phyloP scores from a whole-genome alignment of 2,888 invertebrate genomes.

The Caenorhabditis parvicauda region DNA sequence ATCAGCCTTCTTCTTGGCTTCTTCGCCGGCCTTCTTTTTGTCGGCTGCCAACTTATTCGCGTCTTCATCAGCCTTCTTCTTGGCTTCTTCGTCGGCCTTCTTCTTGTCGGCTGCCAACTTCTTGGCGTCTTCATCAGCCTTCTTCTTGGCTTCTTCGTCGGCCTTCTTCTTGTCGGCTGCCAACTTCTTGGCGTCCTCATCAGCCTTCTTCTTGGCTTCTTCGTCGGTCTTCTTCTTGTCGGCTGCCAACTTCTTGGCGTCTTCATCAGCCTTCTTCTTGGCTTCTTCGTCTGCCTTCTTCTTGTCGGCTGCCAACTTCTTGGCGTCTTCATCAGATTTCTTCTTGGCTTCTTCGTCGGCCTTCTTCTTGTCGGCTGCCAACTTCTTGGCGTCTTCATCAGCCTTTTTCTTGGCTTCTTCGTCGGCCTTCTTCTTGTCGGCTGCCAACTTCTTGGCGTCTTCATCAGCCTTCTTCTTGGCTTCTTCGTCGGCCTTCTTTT shows the following conservation, averaged over 20 bases:
- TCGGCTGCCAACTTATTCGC: no score
- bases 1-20: neutral
- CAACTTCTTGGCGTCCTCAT: constrained; percentile 3
- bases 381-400: constrained; percentile 1
- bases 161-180: constrained; percentile 1
- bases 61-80: constrained; percentile 5
- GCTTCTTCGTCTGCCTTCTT: constrained; percentile 5
- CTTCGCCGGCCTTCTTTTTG: constrained; percentile 1
- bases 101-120: constrained; percentile 4
- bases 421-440: constrained; percentile 12
- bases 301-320: neutral
- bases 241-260: neutral
- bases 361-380: no score
- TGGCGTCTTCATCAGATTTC: constrained; percentile 3
- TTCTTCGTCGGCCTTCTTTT: no score
- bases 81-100: no score
- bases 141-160: neutral
- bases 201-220: constrained; percentile 2
- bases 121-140: neutral
- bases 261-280: neutral
- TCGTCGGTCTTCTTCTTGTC: neutral
- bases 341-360: constrained; percentile 5
- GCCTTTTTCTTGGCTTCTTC: constrained; percentile 6
- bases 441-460: constrained; percentile 4
- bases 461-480: constrained; percentile 10